Evolutionary conservation across 2,113 vertebrate species (phyloP), one percentile per base, ranked within the genome.

Genomic region (Pogonocichla stellata): DNA sequence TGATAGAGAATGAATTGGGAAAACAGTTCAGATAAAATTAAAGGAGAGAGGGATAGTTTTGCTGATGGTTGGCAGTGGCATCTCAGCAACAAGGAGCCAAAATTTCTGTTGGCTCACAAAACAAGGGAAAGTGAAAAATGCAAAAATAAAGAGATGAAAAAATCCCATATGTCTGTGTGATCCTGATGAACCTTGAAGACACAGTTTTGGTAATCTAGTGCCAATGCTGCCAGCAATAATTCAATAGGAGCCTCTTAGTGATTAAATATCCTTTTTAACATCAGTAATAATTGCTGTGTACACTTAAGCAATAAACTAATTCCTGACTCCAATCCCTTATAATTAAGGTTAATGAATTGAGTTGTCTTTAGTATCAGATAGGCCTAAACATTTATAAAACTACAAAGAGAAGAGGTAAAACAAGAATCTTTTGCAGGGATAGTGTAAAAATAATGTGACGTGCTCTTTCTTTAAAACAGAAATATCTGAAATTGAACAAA

Each of bases 231-330:
- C 33, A 95, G 43, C 23, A 71, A 23, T 53, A 81, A 65, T 66
- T 78, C 48, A 72, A 6, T 34, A 72, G 42, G 33, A 81, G 14
- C 20, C n/a, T 91, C 62, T 80, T 75, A 66, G 54, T 82, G 42
- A 87, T 88, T 93, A 92, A 89, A 93, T 87, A 83, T 58, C 70
- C 75, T 81, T 96, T 77, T 95, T 91, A 94, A 72, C 34, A 93
- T 94, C 82, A 86, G 92, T 80, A 91, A 77, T 84, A 92, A 95
- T 95, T 67, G 86, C 57, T 93, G 75, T 48, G 69, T 95, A 91
- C 86, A 34, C 10, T 83, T 95, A 86, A 92, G 85, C 40, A 94
- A 92, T 86, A 97, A 96, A 96, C 82, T 93, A 96, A 94, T 90
- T 58, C 25, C 38, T 51, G 34, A 42, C n/a, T 96, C 31, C 38